Percentiles rank a stretch among this genome's conserved stretches.
Evolutionary conservation across 2,113 vertebrate genomes (phyloP).

Genomic region (Alosa alosa): DNA sequence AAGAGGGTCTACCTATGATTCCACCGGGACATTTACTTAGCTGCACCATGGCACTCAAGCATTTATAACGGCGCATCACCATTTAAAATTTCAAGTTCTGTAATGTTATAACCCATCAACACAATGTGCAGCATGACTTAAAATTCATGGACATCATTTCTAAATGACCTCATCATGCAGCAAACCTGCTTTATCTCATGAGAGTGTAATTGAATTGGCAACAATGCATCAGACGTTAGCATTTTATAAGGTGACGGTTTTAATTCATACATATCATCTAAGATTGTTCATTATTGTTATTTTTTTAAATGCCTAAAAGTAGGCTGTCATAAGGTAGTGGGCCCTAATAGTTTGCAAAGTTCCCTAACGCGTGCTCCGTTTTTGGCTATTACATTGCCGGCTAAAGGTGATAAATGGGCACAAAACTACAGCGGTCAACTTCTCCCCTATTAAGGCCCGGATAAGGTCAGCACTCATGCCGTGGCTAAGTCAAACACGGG

Average conservation of each 20-base stretch:
- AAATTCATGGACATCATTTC: no score
- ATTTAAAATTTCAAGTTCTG: not conserved
- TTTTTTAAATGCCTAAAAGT: no score
- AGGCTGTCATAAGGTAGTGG: no score
- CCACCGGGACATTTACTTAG: not conserved
- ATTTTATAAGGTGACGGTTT: not conserved
- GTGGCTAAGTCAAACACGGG: not conserved
- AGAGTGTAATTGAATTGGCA: no score
- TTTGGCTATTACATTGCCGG: not conserved
- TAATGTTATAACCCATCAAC: no score
- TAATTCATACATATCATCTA: not conserved
- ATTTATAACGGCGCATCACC: not conserved
- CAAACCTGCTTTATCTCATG: no score
- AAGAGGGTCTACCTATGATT: not conserved
- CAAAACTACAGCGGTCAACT: not conserved
- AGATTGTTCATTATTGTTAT: no score
- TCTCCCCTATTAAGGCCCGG: not conserved
- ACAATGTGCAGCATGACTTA: no score
- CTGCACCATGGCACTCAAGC: not conserved
- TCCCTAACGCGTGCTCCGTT: not conserved
- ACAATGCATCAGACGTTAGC: no score
- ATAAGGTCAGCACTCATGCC: constrained; percentile 17
- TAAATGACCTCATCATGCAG: no score
- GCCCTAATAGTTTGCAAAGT: not conserved
- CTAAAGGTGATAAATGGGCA: not conserved